Percentiles rank a stretch among this genome's conserved stretches.
Conservation (phyloP, 2,113 vertebrate genomes). For the Ornithorhynchus anatinus region DNA sequence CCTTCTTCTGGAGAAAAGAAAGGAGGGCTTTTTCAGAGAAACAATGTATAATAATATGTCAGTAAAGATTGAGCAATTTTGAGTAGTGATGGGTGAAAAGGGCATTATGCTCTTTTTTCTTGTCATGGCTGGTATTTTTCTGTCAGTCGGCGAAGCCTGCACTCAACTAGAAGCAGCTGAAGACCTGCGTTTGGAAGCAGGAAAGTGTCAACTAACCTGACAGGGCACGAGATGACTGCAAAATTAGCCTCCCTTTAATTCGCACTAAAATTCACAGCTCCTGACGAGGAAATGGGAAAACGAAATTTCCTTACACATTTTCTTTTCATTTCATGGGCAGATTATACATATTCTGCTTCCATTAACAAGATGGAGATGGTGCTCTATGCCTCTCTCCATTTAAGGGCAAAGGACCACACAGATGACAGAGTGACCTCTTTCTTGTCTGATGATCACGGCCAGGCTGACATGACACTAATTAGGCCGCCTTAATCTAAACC, state of each 20-base stretch:
- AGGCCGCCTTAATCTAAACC: slow-evolving; percentile 85
- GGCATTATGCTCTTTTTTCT: slow-evolving; percentile 96
- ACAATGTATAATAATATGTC: slow-evolving; percentile 99
- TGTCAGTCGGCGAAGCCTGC: slow-evolving; percentile 90
- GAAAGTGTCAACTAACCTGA: slow-evolving; percentile 92
- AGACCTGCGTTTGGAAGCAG: slow-evolving; percentile 82
- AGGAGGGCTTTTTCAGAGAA: slow-evolving; percentile 88
- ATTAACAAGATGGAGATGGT: slow-evolving; percentile 85
- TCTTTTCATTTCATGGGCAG: slow-evolving; percentile 80
- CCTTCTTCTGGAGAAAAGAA: slow-evolving; percentile 91
- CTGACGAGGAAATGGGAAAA: slow-evolving; percentile 84
- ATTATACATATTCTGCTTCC: slow-evolving; percentile 84
- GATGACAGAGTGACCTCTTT: slow-evolving; percentile 85
- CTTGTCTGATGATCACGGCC: slow-evolving; percentile 83
- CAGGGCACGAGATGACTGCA: slow-evolving; percentile 84
- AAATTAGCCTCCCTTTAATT: slow-evolving; percentile 90
- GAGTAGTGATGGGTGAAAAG: slow-evolving; percentile 91
- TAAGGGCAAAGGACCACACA: slow-evolving; percentile 84
- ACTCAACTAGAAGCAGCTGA: slow-evolving; percentile 85
- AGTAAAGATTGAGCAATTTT: slow-evolving; percentile 96
- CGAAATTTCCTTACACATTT: slow-evolving; percentile 82
- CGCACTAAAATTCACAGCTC: slow-evolving; percentile 85
- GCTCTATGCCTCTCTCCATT: slow-evolving; percentile 83
- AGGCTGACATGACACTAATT: slow-evolving; percentile 89
- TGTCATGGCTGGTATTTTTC: slow-evolving; percentile 89